phyloP scores from a whole-genome alignment of 2,797 vertebrate species.

The Euphonia xanthogaster region DNA sequence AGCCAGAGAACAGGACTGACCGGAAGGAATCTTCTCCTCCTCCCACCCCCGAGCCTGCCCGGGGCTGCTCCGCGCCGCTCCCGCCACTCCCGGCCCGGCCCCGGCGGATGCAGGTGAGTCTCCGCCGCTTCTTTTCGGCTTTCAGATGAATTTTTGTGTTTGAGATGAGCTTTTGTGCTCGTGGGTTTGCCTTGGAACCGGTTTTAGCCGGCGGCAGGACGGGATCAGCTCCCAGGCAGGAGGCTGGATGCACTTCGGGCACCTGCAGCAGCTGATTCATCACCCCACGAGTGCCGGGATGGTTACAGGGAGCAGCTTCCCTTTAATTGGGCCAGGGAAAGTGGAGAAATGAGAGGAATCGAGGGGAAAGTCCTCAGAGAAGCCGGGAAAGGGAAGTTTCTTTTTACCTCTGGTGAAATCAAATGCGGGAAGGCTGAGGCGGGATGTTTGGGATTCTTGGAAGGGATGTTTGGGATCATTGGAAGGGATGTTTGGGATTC shows the following conservation, averaged over 20 bases:
- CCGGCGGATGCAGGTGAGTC: neutral
- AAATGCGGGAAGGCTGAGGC: neutral
- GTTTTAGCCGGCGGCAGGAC: neutral
- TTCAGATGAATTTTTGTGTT: neutral
- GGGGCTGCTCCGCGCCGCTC: neutral
- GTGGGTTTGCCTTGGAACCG: accelerated
- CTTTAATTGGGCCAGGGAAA: neutral
- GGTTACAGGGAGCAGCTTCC: neutral
- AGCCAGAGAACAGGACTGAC: slow-evolving; percentile 43
- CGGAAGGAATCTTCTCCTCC: slow-evolving; percentile 20
- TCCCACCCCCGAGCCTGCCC: neutral
- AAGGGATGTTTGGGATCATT: accelerated
- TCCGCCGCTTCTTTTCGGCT: accelerated
- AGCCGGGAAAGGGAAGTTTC: neutral
- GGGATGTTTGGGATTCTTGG: neutral
- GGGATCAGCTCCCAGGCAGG: neutral
- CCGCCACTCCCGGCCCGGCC: neutral
- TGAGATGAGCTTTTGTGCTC: neutral
- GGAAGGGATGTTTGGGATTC: neutral
- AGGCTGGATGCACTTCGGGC: neutral
- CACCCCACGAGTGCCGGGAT: neutral
- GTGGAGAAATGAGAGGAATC: neutral
- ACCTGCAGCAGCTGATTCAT: neutral
- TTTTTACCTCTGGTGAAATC: neutral
- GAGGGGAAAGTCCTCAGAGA: neutral